Conservation (phyloP, 2,797 vertebrate genomes). For the Rhinatrema bivittatum region DNA sequence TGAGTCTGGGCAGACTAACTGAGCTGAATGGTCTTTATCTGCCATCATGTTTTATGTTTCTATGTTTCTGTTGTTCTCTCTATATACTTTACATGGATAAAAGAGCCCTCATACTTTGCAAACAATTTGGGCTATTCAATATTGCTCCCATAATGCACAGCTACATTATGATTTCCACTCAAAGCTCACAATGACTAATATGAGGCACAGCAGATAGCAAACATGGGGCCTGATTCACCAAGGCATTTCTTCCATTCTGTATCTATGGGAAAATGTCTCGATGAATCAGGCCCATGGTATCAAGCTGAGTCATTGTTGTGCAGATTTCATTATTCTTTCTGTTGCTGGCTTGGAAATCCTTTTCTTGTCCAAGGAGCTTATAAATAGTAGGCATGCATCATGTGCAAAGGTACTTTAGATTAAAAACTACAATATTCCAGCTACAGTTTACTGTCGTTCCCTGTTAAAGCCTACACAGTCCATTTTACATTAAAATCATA, state of each 20-base stretch:
- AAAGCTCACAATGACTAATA: constrained; percentile 1
- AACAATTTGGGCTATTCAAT: not conserved
- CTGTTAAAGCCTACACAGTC: not conserved
- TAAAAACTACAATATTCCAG: constrained; percentile 1
- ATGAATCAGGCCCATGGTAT: too few relatives aligned
- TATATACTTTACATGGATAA: too few relatives aligned
- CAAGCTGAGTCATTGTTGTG: constrained; percentile 15
- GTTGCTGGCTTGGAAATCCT: constrained; percentile 18
- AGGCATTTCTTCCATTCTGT: too few relatives aligned
- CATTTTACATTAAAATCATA: constrained; percentile 29
- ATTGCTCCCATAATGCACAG: too few relatives aligned
- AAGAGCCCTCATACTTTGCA: too few relatives aligned
- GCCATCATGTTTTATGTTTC: too few relatives aligned
- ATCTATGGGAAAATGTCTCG: too few relatives aligned
- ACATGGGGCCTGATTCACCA: too few relatives aligned
- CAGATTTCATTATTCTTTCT: constrained; percentile 39
- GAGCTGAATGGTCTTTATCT: too few relatives aligned
- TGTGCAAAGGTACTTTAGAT: constrained; percentile 7
- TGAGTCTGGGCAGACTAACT: too few relatives aligned
- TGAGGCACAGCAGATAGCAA: constrained; percentile 11
- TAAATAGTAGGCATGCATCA: constrained; percentile 46
- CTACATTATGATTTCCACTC: too few relatives aligned
- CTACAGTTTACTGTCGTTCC: constrained; percentile 23
- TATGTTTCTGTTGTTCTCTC: too few relatives aligned
- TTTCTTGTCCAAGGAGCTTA: constrained; percentile 14